Conservation (phyloP, 2,113 vertebrate species). For the Corythaeola cristata region DNA sequence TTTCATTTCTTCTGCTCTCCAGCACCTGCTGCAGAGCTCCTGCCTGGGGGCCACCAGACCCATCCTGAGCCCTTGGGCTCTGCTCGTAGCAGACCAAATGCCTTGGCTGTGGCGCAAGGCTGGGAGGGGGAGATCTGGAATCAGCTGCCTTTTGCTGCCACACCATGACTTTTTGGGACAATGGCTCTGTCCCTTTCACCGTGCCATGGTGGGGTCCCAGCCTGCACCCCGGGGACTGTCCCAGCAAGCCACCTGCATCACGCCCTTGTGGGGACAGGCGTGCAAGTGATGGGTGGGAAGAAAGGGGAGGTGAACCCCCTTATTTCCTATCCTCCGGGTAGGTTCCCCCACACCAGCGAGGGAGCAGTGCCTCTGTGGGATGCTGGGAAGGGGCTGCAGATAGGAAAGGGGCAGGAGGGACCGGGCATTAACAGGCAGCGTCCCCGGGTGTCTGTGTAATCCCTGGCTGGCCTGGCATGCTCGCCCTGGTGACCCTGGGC, state of each 20-base stretch:
- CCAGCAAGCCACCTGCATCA: neutral
- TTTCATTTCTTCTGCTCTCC: neutral
- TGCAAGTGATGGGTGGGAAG: neutral
- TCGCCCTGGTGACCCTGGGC: slow-evolving; percentile 49
- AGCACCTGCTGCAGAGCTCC: neutral
- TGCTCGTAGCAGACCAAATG: neutral
- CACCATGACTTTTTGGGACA: neutral
- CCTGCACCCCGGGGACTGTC: neutral
- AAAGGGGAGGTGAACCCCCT: neutral
- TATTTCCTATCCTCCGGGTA: neutral
- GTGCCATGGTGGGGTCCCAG: neutral
- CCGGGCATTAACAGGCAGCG: neutral
- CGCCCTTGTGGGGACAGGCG: neutral
- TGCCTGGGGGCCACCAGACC: neutral
- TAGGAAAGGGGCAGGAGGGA: neutral
- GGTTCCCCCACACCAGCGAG: neutral
- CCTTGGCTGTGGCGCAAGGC: rapidly evolving
- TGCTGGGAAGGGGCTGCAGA: neutral
- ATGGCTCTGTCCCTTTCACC: neutral
- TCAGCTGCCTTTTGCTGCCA: neutral
- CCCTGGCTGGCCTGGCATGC: neutral
- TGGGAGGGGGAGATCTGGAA: neutral
- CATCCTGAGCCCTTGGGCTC: neutral
- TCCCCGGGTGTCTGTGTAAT: slow-evolving; percentile 41
- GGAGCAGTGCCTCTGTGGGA: neutral